Percentiles rank a stretch among this genome's conserved stretches.
phyloP scores from a whole-genome alignment of 2,113 vertebrate species.

The Python bivittatus region DNA sequence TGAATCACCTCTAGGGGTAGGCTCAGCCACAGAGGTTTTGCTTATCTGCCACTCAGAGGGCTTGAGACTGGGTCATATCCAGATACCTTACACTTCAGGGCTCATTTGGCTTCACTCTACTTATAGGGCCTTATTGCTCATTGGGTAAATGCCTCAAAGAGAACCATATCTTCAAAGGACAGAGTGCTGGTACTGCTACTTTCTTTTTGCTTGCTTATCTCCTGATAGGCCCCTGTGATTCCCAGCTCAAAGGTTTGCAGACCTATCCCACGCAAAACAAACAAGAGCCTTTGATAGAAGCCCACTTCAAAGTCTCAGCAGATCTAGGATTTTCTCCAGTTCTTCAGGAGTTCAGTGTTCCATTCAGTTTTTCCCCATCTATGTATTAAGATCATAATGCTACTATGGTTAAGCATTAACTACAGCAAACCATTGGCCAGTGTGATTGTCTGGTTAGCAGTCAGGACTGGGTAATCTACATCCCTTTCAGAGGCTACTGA shows the following conservation, averaged over 20 bases:
- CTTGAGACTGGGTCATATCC: slow-evolving; percentile 13
- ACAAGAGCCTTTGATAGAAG: neutral
- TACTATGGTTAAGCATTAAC: neutral
- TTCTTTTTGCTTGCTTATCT: slow-evolving; percentile 25
- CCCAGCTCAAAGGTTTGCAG: neutral
- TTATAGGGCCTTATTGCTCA: slow-evolving; percentile 2
- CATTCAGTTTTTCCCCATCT: neutral
- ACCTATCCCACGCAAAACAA: neutral
- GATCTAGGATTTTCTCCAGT: neutral
- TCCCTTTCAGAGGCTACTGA: neutral
- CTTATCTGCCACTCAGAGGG: slow-evolving; percentile 15
- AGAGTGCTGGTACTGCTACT: neutral
- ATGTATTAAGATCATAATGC: neutral
- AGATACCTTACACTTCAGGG: neutral
- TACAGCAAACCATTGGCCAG: neutral
- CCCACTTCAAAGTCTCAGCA: slow-evolving; percentile 3
- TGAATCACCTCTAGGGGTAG: neutral
- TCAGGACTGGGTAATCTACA: neutral
- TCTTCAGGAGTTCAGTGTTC: neutral
- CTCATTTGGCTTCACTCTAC: neutral
- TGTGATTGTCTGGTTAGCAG: neutral
- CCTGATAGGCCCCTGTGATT: slow-evolving; percentile 3
- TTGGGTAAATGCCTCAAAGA: slow-evolving; percentile 2
- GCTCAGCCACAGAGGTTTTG: neutral
- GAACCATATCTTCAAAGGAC: neutral